Percentiles rank a stretch among this genome's conserved stretches.
Evolutionary conservation across 2,888 invertebrate species (phyloP).

Genomic region (Thereva nobilitata): DNA sequence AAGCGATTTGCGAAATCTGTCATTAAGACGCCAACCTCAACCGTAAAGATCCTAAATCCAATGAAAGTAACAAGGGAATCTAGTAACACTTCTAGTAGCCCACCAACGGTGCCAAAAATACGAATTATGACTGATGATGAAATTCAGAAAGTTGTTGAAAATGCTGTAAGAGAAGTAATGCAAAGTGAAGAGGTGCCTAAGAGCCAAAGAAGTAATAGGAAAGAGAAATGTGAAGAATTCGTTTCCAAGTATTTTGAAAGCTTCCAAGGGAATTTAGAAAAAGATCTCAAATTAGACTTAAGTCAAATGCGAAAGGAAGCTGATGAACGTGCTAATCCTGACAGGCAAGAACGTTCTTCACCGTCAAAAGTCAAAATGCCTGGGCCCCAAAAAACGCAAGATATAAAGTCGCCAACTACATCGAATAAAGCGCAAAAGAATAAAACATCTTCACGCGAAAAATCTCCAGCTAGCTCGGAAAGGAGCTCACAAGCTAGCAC

Average conservation of each 20-base stretch:
- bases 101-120: constrained; percentile 10
- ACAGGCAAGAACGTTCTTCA: too few species aligned
- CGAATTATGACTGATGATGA: constrained; percentile 39
- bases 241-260: too few species aligned
- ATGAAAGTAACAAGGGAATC: constrained; percentile 5
- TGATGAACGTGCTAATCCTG: too few species aligned
- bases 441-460: neutral
- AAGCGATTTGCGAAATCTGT: neutral
- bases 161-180: constrained; percentile 37
- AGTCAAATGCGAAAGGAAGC: too few species aligned
- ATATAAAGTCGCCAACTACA: neutral
- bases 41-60: constrained; percentile 36
- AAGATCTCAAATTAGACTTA: too few species aligned
- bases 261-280: too few species aligned
- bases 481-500: too few species aligned
- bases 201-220: too few species aligned
- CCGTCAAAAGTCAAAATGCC: too few species aligned
- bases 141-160: constrained; percentile 39
- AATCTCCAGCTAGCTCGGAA: neutral
- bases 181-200: neutral
- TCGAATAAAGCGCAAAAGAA: neutral
- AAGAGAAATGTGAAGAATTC: too few species aligned
- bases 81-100: too few species aligned
- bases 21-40: constrained; percentile 36
- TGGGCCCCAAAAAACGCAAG: neutral